These are phyloP conservation scores for Drosophila mulleri DNA, from an alignment of 2,888 invertebrate genomes.

Conservation along the genomic window DNA sequence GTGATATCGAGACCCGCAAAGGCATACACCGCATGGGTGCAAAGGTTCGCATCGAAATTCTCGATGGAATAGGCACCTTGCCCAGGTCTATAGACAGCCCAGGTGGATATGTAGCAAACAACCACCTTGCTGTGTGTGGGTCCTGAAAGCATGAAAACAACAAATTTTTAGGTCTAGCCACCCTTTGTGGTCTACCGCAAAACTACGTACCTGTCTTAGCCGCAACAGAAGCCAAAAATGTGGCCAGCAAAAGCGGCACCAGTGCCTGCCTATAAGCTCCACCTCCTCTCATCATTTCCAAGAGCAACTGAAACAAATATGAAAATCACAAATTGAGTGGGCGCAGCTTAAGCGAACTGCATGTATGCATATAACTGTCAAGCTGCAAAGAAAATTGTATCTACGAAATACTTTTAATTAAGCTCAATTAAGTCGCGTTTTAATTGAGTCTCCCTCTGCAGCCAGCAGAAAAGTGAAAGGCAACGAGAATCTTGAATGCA, in stretches of 20 bases:
- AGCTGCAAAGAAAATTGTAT: constrained; percentile 19
- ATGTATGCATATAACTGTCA: constrained; percentile 4
- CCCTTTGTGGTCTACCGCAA: constrained; percentile 47
- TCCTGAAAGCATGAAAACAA: constrained; percentile 85
- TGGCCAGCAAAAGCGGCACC: constrained; percentile 48
- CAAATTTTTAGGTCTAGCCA: constrained; percentile 23
- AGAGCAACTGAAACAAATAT: constrained; percentile 6
- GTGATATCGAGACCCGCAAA: constrained; percentile 91
- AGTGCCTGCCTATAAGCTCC: constrained; percentile 12
- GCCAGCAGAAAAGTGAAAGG: constrained; percentile 59
- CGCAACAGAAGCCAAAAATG: constrained; percentile 71
- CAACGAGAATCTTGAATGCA: constrained; percentile 20
- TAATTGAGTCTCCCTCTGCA: background rate
- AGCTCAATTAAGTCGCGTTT: constrained; percentile 32
- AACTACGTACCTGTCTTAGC: constrained; percentile 77
- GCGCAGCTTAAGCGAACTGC: constrained; percentile 43
- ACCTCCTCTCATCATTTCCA: background rate
- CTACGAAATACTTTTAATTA: constrained; percentile 61
- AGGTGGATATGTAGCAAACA: constrained; percentile 92
- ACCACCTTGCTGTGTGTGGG: constrained; percentile 90
- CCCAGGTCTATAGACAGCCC: constrained; percentile 91
- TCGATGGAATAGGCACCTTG: constrained; percentile 89
- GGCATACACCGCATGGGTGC: constrained; percentile 93
- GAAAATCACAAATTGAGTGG: constrained; percentile 20
- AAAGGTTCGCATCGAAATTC: constrained; percentile 90